These are phyloP conservation scores for Eucidaris tribuloides DNA, from an alignment of 35 echinoderm and acorn worm genomes.

Conservation along the genomic window DNA sequence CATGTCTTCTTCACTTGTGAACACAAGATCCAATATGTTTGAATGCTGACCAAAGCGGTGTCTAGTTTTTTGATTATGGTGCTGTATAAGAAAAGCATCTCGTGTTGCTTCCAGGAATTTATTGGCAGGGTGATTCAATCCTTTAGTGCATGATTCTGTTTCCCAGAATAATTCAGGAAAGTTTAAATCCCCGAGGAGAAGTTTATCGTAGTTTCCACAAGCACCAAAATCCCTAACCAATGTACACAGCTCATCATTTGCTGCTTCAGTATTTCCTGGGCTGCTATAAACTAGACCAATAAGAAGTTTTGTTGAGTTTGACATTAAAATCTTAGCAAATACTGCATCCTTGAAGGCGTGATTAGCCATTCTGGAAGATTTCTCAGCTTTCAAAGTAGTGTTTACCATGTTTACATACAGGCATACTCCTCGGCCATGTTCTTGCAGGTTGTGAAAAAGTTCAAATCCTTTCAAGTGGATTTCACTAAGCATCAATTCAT, in stretches of 20 bases:
- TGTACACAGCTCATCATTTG: neutral
- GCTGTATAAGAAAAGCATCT: conserved; percentile 13
- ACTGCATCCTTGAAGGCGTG: conserved; percentile 21
- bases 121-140: neutral
- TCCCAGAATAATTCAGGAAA: neutral
- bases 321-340: conserved; percentile 7
- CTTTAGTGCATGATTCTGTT: neutral
- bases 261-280: neutral
- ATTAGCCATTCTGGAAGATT: neutral
- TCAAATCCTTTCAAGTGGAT: neutral
- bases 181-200: neutral
- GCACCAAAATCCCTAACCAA: neutral
- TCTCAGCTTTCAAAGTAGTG: neutral
- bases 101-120: neutral
- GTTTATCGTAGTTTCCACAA: neutral
- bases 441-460: neutral
- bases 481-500: conserved; percentile 5
- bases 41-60: conserved; percentile 3
- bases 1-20: neutral
- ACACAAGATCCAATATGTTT: neutral
- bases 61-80: neutral
- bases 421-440: neutral
- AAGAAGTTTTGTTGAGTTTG: neutral
- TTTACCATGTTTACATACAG: neutral
- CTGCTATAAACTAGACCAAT: neutral